Evolutionary conservation across 2,888 invertebrate species (phyloP).

Genomic region (Drosophila borealis): DNA sequence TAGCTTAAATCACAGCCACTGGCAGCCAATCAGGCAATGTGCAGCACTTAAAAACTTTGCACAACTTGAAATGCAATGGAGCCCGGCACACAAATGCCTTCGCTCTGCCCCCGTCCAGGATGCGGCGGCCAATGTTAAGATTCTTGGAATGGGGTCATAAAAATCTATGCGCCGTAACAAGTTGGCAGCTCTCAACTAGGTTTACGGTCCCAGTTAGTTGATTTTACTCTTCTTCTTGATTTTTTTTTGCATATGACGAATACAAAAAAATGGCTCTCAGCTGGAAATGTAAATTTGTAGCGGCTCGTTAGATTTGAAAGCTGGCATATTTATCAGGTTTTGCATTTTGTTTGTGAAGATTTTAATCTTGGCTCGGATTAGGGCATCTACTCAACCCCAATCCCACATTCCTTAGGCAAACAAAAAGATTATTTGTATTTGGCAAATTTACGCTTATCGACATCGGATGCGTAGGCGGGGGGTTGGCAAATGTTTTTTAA

Average conservation of each 20-base stretch:
- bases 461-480: slow-evolving; percentile 8
- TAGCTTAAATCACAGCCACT: slow-evolving; percentile 66
- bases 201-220: slow-evolving; percentile 22
- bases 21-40: slow-evolving; percentile 72
- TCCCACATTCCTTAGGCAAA: slow-evolving; percentile 11
- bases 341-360: slow-evolving; percentile 56
- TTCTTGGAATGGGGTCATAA: slow-evolving; percentile 49
- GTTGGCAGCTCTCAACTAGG: slow-evolving; percentile 55
- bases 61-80: slow-evolving; percentile 61
- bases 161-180: slow-evolving; percentile 59
- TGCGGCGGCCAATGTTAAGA: slow-evolving; percentile 37
- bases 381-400: slow-evolving; percentile 6
- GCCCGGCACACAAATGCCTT: slow-evolving; percentile 6
- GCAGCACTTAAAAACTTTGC: slow-evolving; percentile 70
- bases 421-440: slow-evolving; percentile 67
- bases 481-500: slow-evolving; percentile 47
- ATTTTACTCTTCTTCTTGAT: neutral
- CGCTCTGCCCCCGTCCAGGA: neutral
- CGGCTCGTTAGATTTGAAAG: slow-evolving; percentile 32
- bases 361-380: slow-evolving; percentile 59
- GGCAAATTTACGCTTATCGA: slow-evolving; percentile 79
- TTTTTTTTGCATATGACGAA: slow-evolving; percentile 31
- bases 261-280: neutral
- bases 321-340: slow-evolving; percentile 58
- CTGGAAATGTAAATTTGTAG: slow-evolving; percentile 22